Percentiles rank a stretch among this genome's conserved stretches.
These are phyloP conservation scores for Pogonomyrmex barbatus DNA, from an alignment of 1,140 invertebrate species.

Conservation along the genomic window DNA sequence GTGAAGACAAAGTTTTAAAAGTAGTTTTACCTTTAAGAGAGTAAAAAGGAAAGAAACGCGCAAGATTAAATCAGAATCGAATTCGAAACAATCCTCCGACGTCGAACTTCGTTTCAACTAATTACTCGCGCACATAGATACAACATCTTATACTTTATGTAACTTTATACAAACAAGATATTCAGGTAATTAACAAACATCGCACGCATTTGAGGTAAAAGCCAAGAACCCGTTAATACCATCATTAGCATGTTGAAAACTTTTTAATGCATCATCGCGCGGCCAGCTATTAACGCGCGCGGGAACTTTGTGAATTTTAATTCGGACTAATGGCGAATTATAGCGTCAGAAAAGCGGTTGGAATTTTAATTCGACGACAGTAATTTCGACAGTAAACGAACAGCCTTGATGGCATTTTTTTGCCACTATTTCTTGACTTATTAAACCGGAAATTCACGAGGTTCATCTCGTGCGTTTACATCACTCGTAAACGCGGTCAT, in stretches of 20 bases:
- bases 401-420: not conserved
- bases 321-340: not conserved
- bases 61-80: not conserved
- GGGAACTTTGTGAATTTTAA: conserved; percentile 32
- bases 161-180: not conserved
- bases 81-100: not conserved
- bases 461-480: not conserved
- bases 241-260: not conserved
- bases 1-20: conserved; percentile 7
- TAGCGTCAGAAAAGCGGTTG: not conserved
- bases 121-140: not conserved
- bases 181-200: not conserved
- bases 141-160: not conserved
- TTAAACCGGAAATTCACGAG: not conserved
- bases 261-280: conserved; percentile 5
- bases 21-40: not conserved
- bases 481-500: not conserved
- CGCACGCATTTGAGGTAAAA: not conserved
- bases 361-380: conserved; percentile 8
- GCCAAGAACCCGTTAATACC: not conserved
- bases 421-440: not conserved
- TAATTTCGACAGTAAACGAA: not conserved
- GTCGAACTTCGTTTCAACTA: not conserved
- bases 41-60: not conserved
- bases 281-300: not conserved